Base-by-base conservation (phyloP, 1,140 invertebrate species). In the Hylaeus anthracinus region DNA sequence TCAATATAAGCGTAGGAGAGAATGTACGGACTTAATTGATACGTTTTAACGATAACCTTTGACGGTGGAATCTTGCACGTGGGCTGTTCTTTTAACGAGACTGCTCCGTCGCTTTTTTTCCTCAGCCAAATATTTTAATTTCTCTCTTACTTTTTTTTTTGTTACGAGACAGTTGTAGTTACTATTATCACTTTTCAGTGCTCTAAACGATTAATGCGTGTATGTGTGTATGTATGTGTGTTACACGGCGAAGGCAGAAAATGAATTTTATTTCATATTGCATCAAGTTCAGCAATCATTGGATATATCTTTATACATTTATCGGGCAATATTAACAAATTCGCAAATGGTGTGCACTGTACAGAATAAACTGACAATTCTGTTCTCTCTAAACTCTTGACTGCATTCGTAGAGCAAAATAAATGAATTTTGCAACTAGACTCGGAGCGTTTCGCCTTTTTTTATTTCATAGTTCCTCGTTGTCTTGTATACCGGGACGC, bases 1-100 rank as follows among this genome's bases (percentile, higher is more conserved):
- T 85, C 83, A 79, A 82, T 87, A 76, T 87, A 87, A 88, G 80
- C 61, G 82, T 88, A 88, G 85, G 85, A 86, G 79, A 88, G 85
- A 87, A 83, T 67, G 61, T 86, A 88, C 77, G 86, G 76, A 85
- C 83, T 88, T 87, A 61, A 84, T 87, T 81, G 66, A 80, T 88
- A 87, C 53, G 79, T 85, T 88, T 73, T 86, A 85, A 83, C 69
- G 60, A 78, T 87, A 71, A 84, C 60, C 82, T 65, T 77, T 56
- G 43, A 83, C 60, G 60, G 77, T 83, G 63, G 41, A 56, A 48
- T 60, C 48, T 12, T 60, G 60, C 14, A 45, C 43, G 48, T 45
- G 45, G 8, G 39, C 48, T 56, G 63, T 75, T 71, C 65, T 63
- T 61, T 56, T 60, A 26, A 71, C 15, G 56, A 76, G 15, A 71